These are phyloP conservation scores for Ferdinandea cuprea DNA, from an alignment of 2,888 invertebrate genomes.

Conservation along the genomic window DNA sequence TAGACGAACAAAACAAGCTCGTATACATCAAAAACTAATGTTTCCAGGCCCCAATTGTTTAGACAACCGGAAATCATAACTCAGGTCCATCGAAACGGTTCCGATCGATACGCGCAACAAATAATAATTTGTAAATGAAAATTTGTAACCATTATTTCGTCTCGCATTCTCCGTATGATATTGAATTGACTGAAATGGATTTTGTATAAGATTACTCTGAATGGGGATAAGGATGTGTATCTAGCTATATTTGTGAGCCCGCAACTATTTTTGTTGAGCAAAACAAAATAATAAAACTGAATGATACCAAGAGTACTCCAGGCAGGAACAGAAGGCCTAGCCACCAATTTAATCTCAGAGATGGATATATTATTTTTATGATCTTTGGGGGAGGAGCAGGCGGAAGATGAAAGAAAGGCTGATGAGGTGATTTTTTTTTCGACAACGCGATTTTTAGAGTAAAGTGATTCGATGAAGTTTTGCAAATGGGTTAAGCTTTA, in stretches of 20 bases:
- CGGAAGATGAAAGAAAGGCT: slow-evolving; percentile 1
- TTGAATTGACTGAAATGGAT: slow-evolving; percentile 15
- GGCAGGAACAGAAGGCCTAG: background rate
- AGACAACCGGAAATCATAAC: slow-evolving; percentile 56
- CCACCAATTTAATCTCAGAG: background rate
- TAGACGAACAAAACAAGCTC: slow-evolving; percentile 29
- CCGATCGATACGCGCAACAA: slow-evolving; percentile 41
- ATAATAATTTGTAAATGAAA: slow-evolving; percentile 36
- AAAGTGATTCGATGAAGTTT: too few relatives aligned
- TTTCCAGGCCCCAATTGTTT: slow-evolving; percentile 37
- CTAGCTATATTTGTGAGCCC: background rate
- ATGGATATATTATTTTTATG: slow-evolving; percentile 15
- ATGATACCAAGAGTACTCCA: slow-evolving; percentile 1
- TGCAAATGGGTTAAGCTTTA: too few relatives aligned
- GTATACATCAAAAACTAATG: slow-evolving; percentile 28
- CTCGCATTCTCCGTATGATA: slow-evolving; percentile 4
- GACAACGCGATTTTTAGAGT: too few relatives aligned
- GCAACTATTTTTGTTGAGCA: slow-evolving; percentile 16
- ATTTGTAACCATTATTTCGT: background rate
- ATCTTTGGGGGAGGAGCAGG: background rate
- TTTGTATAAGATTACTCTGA: slow-evolving; percentile 3
- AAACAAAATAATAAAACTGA: slow-evolving; percentile 23
- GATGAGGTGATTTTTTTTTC: background rate
- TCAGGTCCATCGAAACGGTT: slow-evolving; percentile 24
- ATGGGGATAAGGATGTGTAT: background rate